Percentiles rank a stretch among this genome's conserved stretches.
Conservation (phyloP, 2,797 vertebrate genomes). For the Melanotaenia pygmaea region DNA sequence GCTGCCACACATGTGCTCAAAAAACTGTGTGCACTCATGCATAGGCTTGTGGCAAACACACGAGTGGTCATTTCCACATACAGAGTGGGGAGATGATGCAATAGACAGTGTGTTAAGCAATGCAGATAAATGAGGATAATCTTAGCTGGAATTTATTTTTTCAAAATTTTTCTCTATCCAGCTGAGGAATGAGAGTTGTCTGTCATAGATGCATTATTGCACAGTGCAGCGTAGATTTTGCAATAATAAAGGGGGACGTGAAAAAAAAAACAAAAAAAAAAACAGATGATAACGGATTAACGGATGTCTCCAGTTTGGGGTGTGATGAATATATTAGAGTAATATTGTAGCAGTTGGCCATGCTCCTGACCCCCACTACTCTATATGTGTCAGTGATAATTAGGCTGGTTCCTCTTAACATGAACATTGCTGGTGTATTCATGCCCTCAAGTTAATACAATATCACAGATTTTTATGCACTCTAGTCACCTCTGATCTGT, state of each 20-base stretch:
- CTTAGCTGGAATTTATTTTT: slow-evolving; percentile 40
- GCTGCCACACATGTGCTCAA: slow-evolving; percentile 42
- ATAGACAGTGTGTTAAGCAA: slow-evolving; percentile 46
- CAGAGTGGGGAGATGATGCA: slow-evolving; percentile 42
- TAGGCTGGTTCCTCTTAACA: slow-evolving; percentile 42
- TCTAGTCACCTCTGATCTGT: slow-evolving; percentile 30
- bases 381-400: slow-evolving; percentile 62
- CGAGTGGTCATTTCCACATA: slow-evolving; percentile 52
- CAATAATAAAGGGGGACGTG: slow-evolving; percentile 37
- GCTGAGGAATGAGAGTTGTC: slow-evolving; percentile 18
- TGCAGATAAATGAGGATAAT: slow-evolving; percentile 49
- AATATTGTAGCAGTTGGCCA: slow-evolving; percentile 25
- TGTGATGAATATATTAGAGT: slow-evolving; percentile 57
- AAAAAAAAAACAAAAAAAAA: slow-evolving; percentile 22
- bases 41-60: slow-evolving; percentile 27
- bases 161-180: slow-evolving; percentile 36
- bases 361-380: slow-evolving; percentile 46
- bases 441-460: slow-evolving; percentile 41
- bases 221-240: slow-evolving; percentile 33
- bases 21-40: slow-evolving; percentile 6
- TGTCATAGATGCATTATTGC: slow-evolving; percentile 30
- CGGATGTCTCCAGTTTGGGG: slow-evolving; percentile 53
- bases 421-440: slow-evolving; percentile 39
- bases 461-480: slow-evolving; percentile 42
- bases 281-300: slow-evolving; percentile 34